Base-by-base conservation (phyloP, 2,113 vertebrate species). In the Regulus satrapa region DNA sequence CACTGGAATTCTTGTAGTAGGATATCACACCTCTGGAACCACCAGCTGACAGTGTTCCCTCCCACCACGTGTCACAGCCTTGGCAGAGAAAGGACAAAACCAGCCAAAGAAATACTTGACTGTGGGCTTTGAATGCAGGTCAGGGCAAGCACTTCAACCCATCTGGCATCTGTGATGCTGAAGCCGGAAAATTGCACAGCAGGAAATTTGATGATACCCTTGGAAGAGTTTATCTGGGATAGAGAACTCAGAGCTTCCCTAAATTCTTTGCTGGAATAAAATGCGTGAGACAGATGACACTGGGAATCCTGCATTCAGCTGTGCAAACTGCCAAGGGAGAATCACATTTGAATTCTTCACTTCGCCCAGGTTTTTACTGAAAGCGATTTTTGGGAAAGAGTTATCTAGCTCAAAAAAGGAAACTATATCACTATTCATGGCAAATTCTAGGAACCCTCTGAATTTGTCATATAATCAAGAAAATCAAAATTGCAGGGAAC, bases 11-110 rank as follows among this genome's bases (percentile, higher is more conserved):
- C 90, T 77, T 92, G 40, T 52, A 86, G 82, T 81, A 88, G 90
- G 68, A 90, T 90, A 88, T 93, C 72, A 84, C 88, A 93, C 85
- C 89, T 95, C 93, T 88, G 93, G 78, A 96, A 88, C 63, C 51
- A 77, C 61, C 72, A 92, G 74, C 74, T 86, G 89, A 85, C 75
- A 56, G 40, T 12, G 58, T 81, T 88, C 55, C 32, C 34, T 89
- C 55, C 52, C 31, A 68, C 46, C 59, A 95, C 3, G 16, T 80
- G 93, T 76, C 78, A 77, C 38, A 90, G 46, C 28, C 26, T 85
- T 79, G 74, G 31, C 69, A 59, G 32, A 81, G 59, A 85, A 85
- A 85, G 55, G 34, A 55, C 38, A 87, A 91, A 92, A 77, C 4
- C 24, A 18, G 41, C 25, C 36, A 45, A 66, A 90, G 55, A 63